Conservation (phyloP, 35 echinoderm and acorn worm genomes). For the Amphiura filiformis region DNA sequence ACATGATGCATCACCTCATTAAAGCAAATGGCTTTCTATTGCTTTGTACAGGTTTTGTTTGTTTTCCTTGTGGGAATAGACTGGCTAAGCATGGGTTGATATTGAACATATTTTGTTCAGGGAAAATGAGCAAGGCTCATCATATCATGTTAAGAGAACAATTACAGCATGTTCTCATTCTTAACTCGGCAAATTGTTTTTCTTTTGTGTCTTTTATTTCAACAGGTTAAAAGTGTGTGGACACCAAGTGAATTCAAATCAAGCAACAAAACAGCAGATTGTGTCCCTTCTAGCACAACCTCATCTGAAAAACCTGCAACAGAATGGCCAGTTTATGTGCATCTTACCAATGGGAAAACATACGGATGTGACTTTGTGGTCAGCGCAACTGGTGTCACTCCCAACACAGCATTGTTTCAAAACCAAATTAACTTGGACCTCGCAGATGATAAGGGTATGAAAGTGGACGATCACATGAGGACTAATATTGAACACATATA, state of each 20-base stretch:
- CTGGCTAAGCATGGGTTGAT: too few species aligned
- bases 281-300: neutral
- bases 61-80: too few species aligned
- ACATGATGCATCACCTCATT: too few species aligned
- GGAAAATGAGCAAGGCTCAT: too few species aligned
- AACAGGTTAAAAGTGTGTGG: constrained; percentile 53
- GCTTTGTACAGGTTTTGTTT: too few species aligned
- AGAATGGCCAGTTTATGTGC: constrained; percentile 86
- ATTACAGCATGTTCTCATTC: too few species aligned
- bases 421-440: constrained; percentile 34
- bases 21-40: too few species aligned
- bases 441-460: constrained; percentile 72
- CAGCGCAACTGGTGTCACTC: constrained; percentile 88
- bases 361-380: constrained; percentile 95
- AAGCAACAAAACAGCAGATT: neutral
- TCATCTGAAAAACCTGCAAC: neutral
- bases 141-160: too few species aligned
- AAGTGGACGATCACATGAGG: constrained; percentile 84
- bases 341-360: constrained; percentile 81
- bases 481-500: constrained; percentile 85
- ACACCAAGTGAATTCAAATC: constrained; percentile 41
- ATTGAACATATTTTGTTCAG: too few species aligned
- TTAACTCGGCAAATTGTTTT: too few species aligned
- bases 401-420: constrained; percentile 42
- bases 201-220: neutral